Base-by-base conservation (phyloP, 2,797 vertebrate species). In the Anguilla pacifica region DNA sequence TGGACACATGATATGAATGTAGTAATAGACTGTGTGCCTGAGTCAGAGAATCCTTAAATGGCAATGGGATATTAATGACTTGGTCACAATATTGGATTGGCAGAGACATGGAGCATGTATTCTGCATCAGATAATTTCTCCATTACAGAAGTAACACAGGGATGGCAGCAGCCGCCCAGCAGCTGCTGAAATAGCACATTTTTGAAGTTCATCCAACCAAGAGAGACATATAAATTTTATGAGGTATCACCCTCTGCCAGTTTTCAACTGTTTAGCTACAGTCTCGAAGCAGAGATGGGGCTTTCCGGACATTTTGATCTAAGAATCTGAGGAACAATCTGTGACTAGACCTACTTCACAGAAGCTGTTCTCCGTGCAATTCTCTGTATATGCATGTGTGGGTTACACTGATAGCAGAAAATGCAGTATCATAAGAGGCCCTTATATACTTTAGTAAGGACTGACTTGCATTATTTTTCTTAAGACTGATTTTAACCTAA, bases 161-260 rank as follows among this genome's bases (percentile, higher is more conserved):
- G 19, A 22, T 59, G 83, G 43, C 43, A 51, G 79, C 46, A n/a
- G 9, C 43, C 51, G 11, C 22, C 25, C 79, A 82, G 79, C 79
- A 82, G 79, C 43, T 82, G 43, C 43, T 51, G 79, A 82, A 82
- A 82, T 43, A 49, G 83, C 83, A 84, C 7, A 49, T 84, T 84
- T 84, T 84, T 59, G 79, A 84, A 84, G 83, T 59, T 84, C 59
- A 39, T 28, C 82, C 53, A 83, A 53, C 82, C 82, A 83, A 83
- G 49, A 83, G 82, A 83, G 82, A 83, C 82, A 57, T 83, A 31
- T 55, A 55, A 55, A 55, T 83, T 83, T 83, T 55, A 83, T 83
- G 82, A 83, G 55, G 82, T 55, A 83, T 83, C n/a, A n/a, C 53
- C 53, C 59, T 70, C 49, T 53, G 86, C 82, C 86, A 87, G 86